phyloP scores from a whole-genome alignment of 2,888 invertebrate genomes.

The Dolichomitus sp. region DNA sequence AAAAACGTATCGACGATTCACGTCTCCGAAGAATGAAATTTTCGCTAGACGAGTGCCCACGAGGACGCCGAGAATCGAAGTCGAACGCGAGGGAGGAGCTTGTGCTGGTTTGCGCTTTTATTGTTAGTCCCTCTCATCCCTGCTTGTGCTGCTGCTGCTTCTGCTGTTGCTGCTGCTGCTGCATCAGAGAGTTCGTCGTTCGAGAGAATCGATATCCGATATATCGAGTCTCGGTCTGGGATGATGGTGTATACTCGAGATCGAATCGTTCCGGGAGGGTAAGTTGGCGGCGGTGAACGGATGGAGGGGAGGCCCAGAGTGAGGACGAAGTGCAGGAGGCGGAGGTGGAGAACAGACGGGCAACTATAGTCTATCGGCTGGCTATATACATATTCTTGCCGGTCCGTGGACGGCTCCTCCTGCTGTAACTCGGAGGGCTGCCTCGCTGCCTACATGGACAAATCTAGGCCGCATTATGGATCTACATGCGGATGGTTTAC shows the following conservation, averaged over 20 bases:
- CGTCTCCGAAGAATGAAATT: constrained; percentile 18
- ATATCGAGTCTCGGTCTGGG: constrained; percentile 57
- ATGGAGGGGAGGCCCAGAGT: constrained; percentile 1
- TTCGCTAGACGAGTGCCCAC: constrained; percentile 16
- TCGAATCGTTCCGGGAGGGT: constrained; percentile 58
- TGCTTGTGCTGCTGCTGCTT: neutral
- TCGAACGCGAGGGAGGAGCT: constrained; percentile 45
- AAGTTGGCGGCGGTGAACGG: constrained; percentile 55
- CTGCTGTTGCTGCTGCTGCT: neutral
- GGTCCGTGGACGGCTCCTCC: constrained; percentile 36
- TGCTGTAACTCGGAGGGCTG: constrained; percentile 28
- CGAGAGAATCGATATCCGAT: constrained; percentile 62
- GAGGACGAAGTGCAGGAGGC: constrained; percentile 37
- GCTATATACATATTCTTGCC: constrained; percentile 2
- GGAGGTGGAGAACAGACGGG: constrained; percentile 70
- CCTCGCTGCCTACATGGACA: constrained; percentile 59
- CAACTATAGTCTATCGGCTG: constrained; percentile 63
- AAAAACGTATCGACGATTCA: constrained; percentile 1
- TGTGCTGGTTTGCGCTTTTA: constrained; percentile 66
- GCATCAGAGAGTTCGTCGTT: constrained; percentile 42
- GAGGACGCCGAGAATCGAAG: constrained; percentile 13
- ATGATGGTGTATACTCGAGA: constrained; percentile 54
- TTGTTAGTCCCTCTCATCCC: constrained; percentile 60
- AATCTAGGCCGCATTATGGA: constrained; percentile 81
- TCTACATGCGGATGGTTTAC: constrained; percentile 77